Evolutionary conservation across 2,888 invertebrate genomes (phyloP), one percentile per base, ranked within the genome.

Genomic region (Neoascia interrupta): DNA sequence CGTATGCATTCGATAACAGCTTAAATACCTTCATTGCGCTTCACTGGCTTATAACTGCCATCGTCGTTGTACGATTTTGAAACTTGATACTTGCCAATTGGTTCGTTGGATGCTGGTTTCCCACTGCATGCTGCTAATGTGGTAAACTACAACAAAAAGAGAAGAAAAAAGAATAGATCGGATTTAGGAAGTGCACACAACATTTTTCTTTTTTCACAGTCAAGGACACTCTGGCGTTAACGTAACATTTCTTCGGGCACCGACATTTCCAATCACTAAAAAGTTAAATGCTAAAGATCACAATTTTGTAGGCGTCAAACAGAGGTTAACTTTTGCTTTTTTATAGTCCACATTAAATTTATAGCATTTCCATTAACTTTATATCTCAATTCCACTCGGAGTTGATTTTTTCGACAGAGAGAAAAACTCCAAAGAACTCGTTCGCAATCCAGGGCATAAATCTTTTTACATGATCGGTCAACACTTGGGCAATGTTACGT

Each of bases 11-110:
- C 43, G 21, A 28, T 81, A 81, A 80, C 36, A 56, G 39, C 73
- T 63, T 70, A 83, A 83, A 86, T 87, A 87, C 88, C 88, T 87
- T 85, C 86, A 41, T 82, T 83, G 23, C 82, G 82, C 79, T 39
- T 83, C 83, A 72, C 69, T 69, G 80, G 74, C 58, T 68, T 83
- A 81, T 87, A 86, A 82, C 74, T 84, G 82, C 86, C 88, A 80
- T 85, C 81, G 37, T 70, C 49, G 31, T 37, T 26, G 31, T 72
- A 72, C 81, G 81, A 49, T 53, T 72, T 80, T 82, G 85, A 83
- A 85, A 82, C 84, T 82, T 82, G 82, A 86, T 86, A 86, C 87
- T 86, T 86, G 86, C 87, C 86, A 85, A 84, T 3, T 45, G 56
- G 39, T 61, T 49, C 51, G 13, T 37, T 5, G 13, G 21, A n/a